Evolutionary conservation across 2,888 invertebrate species (phyloP).

Genomic region (Nowickia ferox): DNA sequence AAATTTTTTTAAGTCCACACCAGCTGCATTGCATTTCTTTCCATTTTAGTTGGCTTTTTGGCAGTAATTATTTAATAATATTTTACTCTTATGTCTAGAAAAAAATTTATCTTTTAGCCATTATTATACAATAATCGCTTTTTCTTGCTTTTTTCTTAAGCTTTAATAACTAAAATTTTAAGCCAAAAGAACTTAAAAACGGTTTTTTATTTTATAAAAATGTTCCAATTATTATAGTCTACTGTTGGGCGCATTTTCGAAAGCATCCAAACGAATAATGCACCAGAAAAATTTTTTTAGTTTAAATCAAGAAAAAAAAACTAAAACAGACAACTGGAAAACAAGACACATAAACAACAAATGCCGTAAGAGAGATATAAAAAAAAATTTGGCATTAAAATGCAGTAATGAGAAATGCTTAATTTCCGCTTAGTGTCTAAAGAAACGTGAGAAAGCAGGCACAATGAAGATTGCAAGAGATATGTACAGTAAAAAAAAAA

Average conservation of each 20-base stretch:
- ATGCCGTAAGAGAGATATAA: neutral
- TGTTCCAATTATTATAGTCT: conserved; percentile 38
- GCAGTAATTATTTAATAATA: too few species aligned
- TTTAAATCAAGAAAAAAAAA: conserved; percentile 1
- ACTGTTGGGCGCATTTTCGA: conserved; percentile 18
- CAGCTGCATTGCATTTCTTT: too few species aligned
- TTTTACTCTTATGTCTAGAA: neutral
- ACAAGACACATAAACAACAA: conserved; percentile 15
- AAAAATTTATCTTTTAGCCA: neutral
- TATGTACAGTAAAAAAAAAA: conserved; percentile 29
- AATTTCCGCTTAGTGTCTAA: conserved; percentile 62
- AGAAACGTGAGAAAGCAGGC: conserved; percentile 56
- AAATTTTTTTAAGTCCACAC: too few species aligned
- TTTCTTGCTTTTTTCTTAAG: neutral
- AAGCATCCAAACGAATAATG: neutral
- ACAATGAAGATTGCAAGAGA: conserved; percentile 22
- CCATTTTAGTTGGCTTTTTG: too few species aligned
- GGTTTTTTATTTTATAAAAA: conserved; percentile 30
- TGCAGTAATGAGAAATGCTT: conserved; percentile 47
- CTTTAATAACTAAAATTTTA: neutral
- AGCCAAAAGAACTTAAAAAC: conserved; percentile 11
- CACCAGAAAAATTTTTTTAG: conserved; percentile 2
- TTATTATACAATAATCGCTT: conserved; percentile 40
- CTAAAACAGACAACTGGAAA: conserved; percentile 16
- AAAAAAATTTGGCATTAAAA: conserved; percentile 55